These are phyloP conservation scores for Drosophila conformis DNA, from an alignment of 2,888 invertebrate species.

Conservation along the genomic window DNA sequence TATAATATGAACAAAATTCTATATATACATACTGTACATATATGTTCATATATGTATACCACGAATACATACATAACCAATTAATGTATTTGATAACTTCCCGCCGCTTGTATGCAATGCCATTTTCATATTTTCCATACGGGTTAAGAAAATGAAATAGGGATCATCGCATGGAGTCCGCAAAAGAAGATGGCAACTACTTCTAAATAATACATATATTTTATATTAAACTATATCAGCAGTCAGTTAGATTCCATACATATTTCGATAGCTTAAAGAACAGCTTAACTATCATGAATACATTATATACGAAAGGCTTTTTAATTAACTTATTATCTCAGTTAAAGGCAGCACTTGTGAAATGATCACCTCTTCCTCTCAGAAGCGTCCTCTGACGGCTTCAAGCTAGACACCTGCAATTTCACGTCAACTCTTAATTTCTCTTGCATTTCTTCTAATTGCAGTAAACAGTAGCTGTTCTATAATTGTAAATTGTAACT, in stretches of 20 bases:
- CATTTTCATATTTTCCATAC: neutral
- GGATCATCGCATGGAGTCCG: neutral
- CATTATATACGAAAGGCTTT: neutral
- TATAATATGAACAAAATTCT: neutral
- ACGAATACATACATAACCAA: constrained; percentile 9
- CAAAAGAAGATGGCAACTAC: neutral
- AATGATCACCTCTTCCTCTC: neutral
- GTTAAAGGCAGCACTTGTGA: neutral
- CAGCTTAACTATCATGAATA: no score
- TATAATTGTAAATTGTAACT: constrained; percentile 61
- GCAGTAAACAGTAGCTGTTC: constrained; percentile 51
- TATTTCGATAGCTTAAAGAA: neutral
- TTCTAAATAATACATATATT: neutral
- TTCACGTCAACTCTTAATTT: neutral
- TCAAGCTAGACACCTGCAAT: neutral
- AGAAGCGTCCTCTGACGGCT: neutral
- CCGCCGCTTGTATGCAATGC: neutral
- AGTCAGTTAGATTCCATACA: neutral
- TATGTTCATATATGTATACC: neutral
- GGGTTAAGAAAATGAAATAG: neutral
- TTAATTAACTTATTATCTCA: neutral
- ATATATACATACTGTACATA: neutral
- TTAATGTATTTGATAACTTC: neutral
- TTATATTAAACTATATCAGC: neutral
- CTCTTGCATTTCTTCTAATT: constrained; percentile 20